Percentiles rank a stretch among this genome's conserved stretches.
Evolutionary conservation across 92 coral and sea anemone species (phyloP).

Genomic region (Phenganax subtilis): DNA sequence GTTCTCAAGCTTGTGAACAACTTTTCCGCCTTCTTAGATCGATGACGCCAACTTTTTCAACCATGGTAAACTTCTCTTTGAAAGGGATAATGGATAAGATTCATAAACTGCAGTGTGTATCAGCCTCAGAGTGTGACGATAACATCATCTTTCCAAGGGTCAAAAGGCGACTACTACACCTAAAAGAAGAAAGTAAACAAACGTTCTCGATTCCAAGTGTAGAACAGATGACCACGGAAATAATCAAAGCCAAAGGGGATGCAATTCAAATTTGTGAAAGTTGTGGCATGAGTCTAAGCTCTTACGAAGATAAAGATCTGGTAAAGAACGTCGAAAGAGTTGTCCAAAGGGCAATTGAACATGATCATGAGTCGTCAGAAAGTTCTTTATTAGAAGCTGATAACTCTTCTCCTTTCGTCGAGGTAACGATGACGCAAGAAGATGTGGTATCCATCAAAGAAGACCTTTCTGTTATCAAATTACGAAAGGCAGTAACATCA

Average conservation of each 20-base stretch:
- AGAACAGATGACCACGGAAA: slow-evolving; percentile 12
- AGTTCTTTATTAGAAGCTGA: slow-evolving; percentile 23
- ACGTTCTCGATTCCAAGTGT: slow-evolving; percentile 15
- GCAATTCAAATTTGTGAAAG: slow-evolving; percentile 25
- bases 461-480: slow-evolving; percentile 24
- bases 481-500: slow-evolving; percentile 3
- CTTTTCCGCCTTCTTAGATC: background rate
- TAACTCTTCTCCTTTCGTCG: background rate
- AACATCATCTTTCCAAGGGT: slow-evolving; percentile 8
- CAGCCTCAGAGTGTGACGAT: background rate
- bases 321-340: slow-evolving; percentile 29
- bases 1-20: slow-evolving; percentile 23
- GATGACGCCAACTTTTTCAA: slow-evolving; percentile 10
- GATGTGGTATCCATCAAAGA: slow-evolving; percentile 17
- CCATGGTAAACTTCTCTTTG: background rate
- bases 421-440: slow-evolving; percentile 20
- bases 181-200: slow-evolving; percentile 12
- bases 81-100: background rate
- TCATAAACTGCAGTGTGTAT: background rate
- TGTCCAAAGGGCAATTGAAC: slow-evolving; percentile 16
- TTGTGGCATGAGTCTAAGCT: slow-evolving; percentile 20
- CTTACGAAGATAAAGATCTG: slow-evolving; percentile 32
- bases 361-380: slow-evolving; percentile 21
- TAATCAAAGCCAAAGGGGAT: slow-evolving; percentile 4
- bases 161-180: slow-evolving; percentile 4